phyloP scores from a whole-genome alignment of 2,113 vertebrate species.

The Gymnobelideus leadbeateri region DNA sequence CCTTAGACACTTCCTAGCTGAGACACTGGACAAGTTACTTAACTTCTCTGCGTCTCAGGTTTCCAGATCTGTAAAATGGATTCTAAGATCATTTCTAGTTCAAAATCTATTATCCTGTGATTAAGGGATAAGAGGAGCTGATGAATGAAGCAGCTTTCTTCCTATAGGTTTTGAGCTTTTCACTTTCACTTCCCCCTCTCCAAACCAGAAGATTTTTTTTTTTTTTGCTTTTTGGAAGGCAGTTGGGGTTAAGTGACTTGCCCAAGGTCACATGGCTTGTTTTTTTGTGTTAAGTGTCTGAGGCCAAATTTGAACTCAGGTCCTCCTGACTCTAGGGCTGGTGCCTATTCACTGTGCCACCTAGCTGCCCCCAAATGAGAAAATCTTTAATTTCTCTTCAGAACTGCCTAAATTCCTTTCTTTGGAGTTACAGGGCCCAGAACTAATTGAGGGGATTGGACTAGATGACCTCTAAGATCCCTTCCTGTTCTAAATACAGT shows the following conservation, averaged over 20 bases:
- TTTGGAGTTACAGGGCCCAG: neutral
- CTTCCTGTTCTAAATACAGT: neutral
- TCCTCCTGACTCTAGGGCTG: too few species aligned
- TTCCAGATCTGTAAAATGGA: neutral
- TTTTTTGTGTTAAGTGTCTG: too few species aligned
- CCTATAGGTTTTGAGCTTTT: neutral
- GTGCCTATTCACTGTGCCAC: too few species aligned
- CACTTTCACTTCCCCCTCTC: neutral
- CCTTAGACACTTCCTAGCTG: neutral
- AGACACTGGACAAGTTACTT: neutral
- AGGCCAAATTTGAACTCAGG: too few species aligned
- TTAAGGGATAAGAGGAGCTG: neutral
- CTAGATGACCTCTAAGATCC: neutral
- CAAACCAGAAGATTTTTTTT: neutral
- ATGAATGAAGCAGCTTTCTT: neutral
- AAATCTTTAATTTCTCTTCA: neutral
- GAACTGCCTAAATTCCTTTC: neutral
- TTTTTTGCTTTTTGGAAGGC: too few species aligned
- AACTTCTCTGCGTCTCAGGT: neutral
- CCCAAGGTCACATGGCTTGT: too few species aligned
- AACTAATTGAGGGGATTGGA: neutral
- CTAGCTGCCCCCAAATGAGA: too few species aligned
- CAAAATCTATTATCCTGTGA: neutral
- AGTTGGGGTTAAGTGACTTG: too few species aligned
- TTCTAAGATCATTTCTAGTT: neutral